Evolutionary conservation across 1,140 invertebrate genomes (phyloP).

Genomic region (Drosophila triauraria): DNA sequence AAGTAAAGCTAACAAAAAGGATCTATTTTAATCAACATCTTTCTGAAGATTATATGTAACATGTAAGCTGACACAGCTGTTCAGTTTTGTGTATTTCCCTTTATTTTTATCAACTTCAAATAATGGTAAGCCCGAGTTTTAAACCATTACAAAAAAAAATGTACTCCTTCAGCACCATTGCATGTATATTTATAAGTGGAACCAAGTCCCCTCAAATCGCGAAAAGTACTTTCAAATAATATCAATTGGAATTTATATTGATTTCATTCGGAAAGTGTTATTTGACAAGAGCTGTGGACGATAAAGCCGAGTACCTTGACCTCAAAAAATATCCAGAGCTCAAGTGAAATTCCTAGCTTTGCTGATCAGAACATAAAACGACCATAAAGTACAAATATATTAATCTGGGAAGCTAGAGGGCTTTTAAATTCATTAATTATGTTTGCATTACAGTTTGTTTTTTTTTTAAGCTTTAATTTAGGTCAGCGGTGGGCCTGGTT

Average conservation of each 20-base stretch:
- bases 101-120: constrained; percentile 5
- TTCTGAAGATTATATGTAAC: constrained; percentile 17
- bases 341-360: constrained; percentile 1
- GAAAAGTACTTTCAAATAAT: constrained; percentile 25
- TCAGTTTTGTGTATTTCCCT: not conserved
- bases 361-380: constrained; percentile 2
- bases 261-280: not conserved
- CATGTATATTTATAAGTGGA: constrained; percentile 18
- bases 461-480: not conserved
- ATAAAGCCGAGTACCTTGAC: constrained; percentile 9
- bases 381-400: constrained; percentile 1
- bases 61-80: constrained; percentile 22
- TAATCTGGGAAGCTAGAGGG: not conserved
- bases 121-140: constrained; percentile 19
- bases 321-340: constrained; percentile 5
- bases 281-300: not conserved
- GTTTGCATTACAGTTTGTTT: not conserved
- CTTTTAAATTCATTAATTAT: not conserved
- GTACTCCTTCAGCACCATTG: constrained; percentile 12
- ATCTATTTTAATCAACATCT: constrained; percentile 18
- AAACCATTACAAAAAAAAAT: constrained; percentile 13
- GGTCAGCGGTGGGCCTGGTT: not conserved
- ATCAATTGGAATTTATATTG: not conserved
- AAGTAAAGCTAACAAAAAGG: not conserved
- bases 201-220: constrained; percentile 21